Evolutionary conservation across 2,113 vertebrate genomes (phyloP).

Genomic region (Melanostigma gelatinosum): DNA sequence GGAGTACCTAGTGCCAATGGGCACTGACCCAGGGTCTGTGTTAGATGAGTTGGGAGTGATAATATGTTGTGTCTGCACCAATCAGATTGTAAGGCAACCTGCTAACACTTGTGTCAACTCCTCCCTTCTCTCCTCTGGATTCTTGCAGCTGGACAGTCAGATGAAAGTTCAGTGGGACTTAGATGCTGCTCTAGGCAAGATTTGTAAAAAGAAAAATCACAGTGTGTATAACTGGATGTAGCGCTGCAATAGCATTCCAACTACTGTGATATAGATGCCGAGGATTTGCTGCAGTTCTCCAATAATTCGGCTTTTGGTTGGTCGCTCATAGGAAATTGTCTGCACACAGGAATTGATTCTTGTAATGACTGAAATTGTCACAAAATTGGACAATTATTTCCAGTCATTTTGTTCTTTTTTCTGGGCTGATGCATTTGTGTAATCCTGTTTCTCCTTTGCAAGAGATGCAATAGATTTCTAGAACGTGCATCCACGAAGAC

Average conservation of each 20-base stretch:
- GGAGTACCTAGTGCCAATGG: neutral
- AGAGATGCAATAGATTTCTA: conserved; percentile 9
- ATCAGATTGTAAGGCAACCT: neutral
- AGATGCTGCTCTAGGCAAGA: neutral
- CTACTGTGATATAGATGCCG: neutral
- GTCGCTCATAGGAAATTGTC: neutral
- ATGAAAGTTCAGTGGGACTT: neutral
- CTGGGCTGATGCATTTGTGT: conserved; percentile 1
- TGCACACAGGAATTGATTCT: neutral
- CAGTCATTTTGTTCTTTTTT: neutral
- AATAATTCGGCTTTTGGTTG: neutral
- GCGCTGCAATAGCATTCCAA: neutral
- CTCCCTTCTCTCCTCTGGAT: neutral
- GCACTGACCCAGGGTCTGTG: neutral
- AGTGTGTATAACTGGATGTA: neutral
- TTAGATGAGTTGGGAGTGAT: neutral
- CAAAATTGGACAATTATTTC: neutral
- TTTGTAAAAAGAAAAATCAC: neutral
- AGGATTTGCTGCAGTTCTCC: neutral
- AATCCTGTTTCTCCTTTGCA: neutral
- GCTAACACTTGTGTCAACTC: neutral
- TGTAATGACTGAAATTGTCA: neutral
- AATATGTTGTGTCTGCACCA: neutral
- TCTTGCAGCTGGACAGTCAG: neutral
- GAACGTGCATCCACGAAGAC: conserved; percentile 1